Evolutionary conservation across 2,888 invertebrate genomes (phyloP), one percentile per base, ranked within the genome.

Genomic region (Xylocampa areola): DNA sequence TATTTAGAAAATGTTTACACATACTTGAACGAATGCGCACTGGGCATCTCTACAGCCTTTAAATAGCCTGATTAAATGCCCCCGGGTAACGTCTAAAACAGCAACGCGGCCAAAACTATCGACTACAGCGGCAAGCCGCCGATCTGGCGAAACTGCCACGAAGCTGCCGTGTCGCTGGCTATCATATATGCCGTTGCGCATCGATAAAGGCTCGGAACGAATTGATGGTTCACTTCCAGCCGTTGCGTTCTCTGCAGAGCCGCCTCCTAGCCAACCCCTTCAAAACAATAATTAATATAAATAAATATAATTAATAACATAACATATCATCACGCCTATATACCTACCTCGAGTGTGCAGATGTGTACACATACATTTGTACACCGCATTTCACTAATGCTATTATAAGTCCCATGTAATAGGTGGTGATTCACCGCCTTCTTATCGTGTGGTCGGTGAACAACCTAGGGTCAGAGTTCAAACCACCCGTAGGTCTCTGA

Each of bases 11-110:
- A 14, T 21, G 1, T 13, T 7, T n/a, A 47, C 49, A 69, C 53
- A 32, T 49, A 97, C 97, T 89, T 98, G 97, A 33, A 99, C 94
- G 95, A 99, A 99, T 1, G 97, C 98, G 85, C 98, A 98, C 84
- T 99, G 97, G 0, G 99, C 99, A 84, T 99, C 98, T 44, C 99
- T 95, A 87, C 98, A 99, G 2, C 99, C 99, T 94, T 99, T 99
- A 95, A 98, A 98, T 82, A 99, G 96, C 45, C 98, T 95, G 30
- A 98, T 90, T 17, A 97, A 96, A 47, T 97, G 95, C 0, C 98
- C 98, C 68, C 95, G 95, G 40, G 95, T 95, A 10, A 97, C 96
- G 88, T 99, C 98, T 25, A 99, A 90, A 11, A 99, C 93, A 35
- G 97, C 95, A 0, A 99, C 97, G 53, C 99, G 95, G 19, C 99